These are phyloP conservation scores for Anas platyrhynchos DNA, from an alignment of 2,113 vertebrate genomes.

Conservation along the genomic window DNA sequence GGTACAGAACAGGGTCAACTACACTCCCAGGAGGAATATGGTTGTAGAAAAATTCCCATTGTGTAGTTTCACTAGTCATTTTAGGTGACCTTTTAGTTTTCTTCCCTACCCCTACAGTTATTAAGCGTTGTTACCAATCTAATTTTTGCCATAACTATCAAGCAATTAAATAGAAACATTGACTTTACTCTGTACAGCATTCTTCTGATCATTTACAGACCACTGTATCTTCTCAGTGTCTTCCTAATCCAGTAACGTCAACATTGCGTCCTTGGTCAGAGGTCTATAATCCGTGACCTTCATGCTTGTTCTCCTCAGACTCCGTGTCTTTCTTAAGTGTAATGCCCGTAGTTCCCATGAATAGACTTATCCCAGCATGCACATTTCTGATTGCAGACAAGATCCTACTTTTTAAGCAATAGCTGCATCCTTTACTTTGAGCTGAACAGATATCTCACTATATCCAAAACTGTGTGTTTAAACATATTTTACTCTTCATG, in stretches of 20 bases:
- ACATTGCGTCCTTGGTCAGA: not conserved
- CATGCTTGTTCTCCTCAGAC: not conserved
- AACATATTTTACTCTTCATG: constrained; percentile 76
- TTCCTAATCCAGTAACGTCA: not conserved
- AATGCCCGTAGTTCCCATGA: not conserved
- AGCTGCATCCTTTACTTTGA: constrained; percentile 64
- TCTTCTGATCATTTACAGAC: not conserved
- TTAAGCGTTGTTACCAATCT: not conserved
- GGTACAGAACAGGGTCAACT: not conserved
- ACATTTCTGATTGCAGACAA: constrained; percentile 13
- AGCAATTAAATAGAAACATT: not conserved
- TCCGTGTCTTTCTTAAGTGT: not conserved
- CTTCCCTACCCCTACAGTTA: not conserved
- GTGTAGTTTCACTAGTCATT: not conserved
- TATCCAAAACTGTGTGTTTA: constrained; percentile 73
- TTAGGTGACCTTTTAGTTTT: not conserved
- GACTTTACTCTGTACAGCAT: not conserved
- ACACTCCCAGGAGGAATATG: not conserved
- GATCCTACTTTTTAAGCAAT: constrained; percentile 57
- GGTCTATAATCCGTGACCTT: constrained; percentile 23
- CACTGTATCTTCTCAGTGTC: not conserved
- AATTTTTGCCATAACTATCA: not conserved
- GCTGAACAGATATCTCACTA: constrained; percentile 69
- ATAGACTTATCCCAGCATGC: constrained; percentile 24
- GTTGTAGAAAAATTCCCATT: not conserved